Conservation (phyloP, 2,888 invertebrate genomes). For the Elegia similella region DNA sequence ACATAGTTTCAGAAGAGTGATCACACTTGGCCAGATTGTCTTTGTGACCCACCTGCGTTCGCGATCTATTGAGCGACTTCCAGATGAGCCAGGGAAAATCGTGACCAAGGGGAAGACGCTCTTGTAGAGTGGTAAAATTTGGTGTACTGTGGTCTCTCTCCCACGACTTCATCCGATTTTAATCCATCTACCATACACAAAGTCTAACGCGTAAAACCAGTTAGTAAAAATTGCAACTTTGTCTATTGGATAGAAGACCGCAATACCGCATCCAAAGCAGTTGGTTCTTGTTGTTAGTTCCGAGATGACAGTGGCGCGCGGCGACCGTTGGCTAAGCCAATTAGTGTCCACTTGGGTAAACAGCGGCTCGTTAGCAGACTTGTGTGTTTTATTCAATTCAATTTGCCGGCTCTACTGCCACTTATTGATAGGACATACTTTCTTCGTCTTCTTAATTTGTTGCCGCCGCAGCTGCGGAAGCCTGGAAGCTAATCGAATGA, state of each 20-base stretch:
- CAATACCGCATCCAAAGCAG: constrained; percentile 39
- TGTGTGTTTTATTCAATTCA: constrained; percentile 80
- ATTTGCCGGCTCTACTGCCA: constrained; percentile 73
- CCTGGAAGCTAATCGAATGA: not conserved
- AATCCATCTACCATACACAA: too few species aligned
- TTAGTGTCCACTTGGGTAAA: constrained; percentile 81
- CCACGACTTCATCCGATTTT: too few species aligned
- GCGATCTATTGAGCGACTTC: too few species aligned
- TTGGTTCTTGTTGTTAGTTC: constrained; percentile 36
- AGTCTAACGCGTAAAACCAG: too few species aligned
- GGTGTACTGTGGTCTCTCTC: too few species aligned
- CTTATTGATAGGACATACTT: constrained; percentile 73
- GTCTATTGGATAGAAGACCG: constrained; percentile 16
- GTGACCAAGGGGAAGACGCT: too few species aligned
- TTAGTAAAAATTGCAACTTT: too few species aligned
- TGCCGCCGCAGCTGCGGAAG: constrained; percentile 20
- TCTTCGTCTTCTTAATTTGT: constrained; percentile 61
- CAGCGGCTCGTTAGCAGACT: constrained; percentile 80
- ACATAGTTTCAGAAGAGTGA: too few species aligned
- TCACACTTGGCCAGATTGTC: too few species aligned
- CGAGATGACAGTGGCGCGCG: constrained; percentile 38
- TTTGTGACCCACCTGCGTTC: too few species aligned
- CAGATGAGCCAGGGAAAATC: too few species aligned
- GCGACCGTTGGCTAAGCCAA: constrained; percentile 79
- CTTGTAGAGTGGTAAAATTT: too few species aligned